These are phyloP conservation scores for Leptopilina drosophilae DNA, from an alignment of 2,888 invertebrate genomes.

Conservation along the genomic window DNA sequence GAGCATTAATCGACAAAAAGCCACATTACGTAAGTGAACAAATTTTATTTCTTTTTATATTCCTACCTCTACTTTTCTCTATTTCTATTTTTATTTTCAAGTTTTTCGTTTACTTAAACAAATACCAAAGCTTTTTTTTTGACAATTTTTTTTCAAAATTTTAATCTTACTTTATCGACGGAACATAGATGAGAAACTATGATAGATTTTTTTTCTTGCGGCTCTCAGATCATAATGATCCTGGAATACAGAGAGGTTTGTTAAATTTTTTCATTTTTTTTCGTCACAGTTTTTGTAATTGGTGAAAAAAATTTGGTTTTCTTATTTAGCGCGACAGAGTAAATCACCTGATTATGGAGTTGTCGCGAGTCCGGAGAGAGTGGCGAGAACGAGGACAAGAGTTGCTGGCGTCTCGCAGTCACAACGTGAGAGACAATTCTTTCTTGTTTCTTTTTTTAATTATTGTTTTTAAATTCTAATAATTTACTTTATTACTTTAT, in stretches of 20 bases:
- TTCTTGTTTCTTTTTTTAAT: neutral
- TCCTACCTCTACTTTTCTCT: neutral
- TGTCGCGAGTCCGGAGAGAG: slow-evolving; percentile 82
- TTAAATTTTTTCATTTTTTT: neutral
- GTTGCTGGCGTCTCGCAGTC: slow-evolving; percentile 92
- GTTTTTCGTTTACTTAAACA: neutral
- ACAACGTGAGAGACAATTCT: slow-evolving; percentile 85
- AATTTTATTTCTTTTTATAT: neutral
- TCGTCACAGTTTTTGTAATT: neutral
- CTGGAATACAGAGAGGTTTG: too few relatives aligned
- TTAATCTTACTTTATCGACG: too few relatives aligned
- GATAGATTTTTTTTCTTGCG: neutral
- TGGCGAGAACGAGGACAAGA: slow-evolving; percentile 80
- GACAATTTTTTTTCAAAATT: neutral
- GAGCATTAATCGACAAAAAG: slow-evolving; percentile 87
- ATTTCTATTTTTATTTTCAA: too few relatives aligned
- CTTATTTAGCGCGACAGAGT: slow-evolving; percentile 82
- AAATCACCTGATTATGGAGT: slow-evolving; percentile 80
- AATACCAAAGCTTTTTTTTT: neutral
- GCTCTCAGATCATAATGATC: too few relatives aligned
- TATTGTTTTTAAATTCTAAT: neutral
- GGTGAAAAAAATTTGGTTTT: slow-evolving; percentile 40
- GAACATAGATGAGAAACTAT: too few relatives aligned
- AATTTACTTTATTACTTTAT: neutral
- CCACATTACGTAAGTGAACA: slow-evolving; percentile 85